These are phyloP conservation scores for Gasterosteus nipponicus DNA, from an alignment of 2,113 vertebrate species.

Conservation along the genomic window DNA sequence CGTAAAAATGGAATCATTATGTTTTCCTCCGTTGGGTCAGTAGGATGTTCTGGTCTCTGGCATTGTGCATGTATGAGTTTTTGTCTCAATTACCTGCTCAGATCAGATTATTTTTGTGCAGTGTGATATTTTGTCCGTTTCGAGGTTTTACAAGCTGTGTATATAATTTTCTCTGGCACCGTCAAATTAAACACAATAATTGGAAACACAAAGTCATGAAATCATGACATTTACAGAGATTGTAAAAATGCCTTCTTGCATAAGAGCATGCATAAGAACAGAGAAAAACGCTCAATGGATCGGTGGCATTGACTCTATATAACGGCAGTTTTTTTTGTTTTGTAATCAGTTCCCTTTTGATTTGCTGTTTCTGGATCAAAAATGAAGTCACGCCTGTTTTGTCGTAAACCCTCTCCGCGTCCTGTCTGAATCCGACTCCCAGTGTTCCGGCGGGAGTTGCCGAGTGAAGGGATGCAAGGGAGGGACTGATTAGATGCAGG, in stretches of 20 bases:
- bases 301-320: conserved; percentile 38
- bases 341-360: conserved; percentile 55
- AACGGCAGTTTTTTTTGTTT: conserved; percentile 68
- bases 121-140: conserved; percentile 36
- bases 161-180: conserved; percentile 50
- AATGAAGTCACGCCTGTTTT: conserved; percentile 58
- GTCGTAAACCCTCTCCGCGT: conserved; percentile 55
- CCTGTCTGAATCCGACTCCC: conserved; percentile 46
- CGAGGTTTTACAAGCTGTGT: conserved; percentile 47
- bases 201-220: conserved; percentile 62
- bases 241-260: conserved; percentile 56
- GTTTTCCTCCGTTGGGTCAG: no score
- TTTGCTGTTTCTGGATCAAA: conserved; percentile 65
- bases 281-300: conserved; percentile 33
- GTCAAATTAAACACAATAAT: conserved; percentile 53
- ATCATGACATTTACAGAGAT: conserved; percentile 49
- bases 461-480: conserved; percentile 49
- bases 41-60: neutral
- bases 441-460: conserved; percentile 59
- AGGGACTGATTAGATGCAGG: conserved; percentile 68
- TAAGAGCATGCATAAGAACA: conserved; percentile 41
- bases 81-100: conserved; percentile 20
- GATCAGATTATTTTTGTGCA: conserved; percentile 30
- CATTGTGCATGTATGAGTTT: conserved; percentile 17
- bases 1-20: neutral